Base-by-base conservation (phyloP, 2,797 vertebrate species). In the Etheostoma nigrum region DNA sequence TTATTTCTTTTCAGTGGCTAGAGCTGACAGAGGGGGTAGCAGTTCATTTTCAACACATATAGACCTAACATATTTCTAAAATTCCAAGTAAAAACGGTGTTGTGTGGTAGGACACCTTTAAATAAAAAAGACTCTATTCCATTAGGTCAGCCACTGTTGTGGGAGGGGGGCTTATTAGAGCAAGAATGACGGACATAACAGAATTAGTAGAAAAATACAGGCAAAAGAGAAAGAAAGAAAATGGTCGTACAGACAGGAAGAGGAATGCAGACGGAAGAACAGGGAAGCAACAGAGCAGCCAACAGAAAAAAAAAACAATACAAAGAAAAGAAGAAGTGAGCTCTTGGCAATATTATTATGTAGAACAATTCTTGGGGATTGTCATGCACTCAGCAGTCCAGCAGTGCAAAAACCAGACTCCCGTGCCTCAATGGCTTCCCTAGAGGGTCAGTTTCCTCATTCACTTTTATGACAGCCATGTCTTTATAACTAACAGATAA, bases 401-500 rank as follows among this genome's bases (percentile, higher is more conserved):
- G 36, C 63, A 49, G 23, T n/a, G 53, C 54, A 40, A 53, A 59
- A 7, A 27, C 16, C 12, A 62, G 60, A 19, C 70, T 54, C 52
- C 63, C 44, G 1, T 25, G 67, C 59, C 58, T 76, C 65, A 33
- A 1, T 7, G 12, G 53, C 15, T 49, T 58, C 53, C 15, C 53
- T 5, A 33, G 15, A 69, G n/a, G 36, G 15, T 42, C 55, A 6
- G 27, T 10, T 62, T n/a, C 47, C 49, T 70, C 52, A 44, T 74
- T 74, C 60, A 58, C 67, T 59, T 40, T 60, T 60, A 79, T 70
- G 75, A 63, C 45, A 1, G 16, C 18, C 13, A 1, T 2, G 44
- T 67, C 47, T 63, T 67, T 48, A 57, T 48, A 45, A 67, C 48
- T 25, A 49, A 75, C 6, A 57, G 9, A 78, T 63, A 47, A 72